Conservation (phyloP, 1,140 invertebrate genomes). For the Manduca sexta region DNA sequence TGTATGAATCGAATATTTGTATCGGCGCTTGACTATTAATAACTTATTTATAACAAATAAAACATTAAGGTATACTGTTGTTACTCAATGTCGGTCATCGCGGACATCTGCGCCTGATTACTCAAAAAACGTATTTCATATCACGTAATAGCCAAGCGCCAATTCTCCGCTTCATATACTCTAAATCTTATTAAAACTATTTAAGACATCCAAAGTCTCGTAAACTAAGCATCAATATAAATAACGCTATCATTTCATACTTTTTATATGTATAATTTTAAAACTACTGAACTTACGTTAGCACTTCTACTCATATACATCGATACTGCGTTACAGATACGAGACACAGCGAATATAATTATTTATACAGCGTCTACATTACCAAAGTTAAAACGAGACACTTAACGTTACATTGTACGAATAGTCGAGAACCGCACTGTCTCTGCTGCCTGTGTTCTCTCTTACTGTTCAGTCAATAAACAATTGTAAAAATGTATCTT, state of each 20-base stretch:
- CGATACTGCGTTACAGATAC: constrained; percentile 49
- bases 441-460: constrained; percentile 10
- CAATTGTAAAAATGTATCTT: constrained; percentile 50
- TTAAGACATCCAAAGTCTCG: constrained; percentile 60
- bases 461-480: constrained; percentile 54
- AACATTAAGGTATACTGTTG: no score
- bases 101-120: no score
- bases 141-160: constrained; percentile 49
- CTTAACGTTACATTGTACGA: constrained; percentile 51
- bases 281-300: constrained; percentile 61
- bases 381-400: constrained; percentile 41
- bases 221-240: constrained; percentile 70
- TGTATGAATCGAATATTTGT: constrained; percentile 40
- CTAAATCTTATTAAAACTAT: constrained; percentile 61
- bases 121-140: no score
- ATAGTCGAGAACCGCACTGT: constrained; percentile 26
- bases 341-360: constrained; percentile 41
- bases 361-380: constrained; percentile 52
- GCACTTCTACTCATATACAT: constrained; percentile 53
- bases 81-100: no score
- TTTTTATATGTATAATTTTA: constrained; percentile 60
- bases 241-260: constrained; percentile 65
- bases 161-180: constrained; percentile 44
- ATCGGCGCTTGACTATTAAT: constrained; percentile 55
- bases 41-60: no score